Evolutionary conservation across 1,140 invertebrate genomes (phyloP).

Genomic region (Archivesica marissinica): DNA sequence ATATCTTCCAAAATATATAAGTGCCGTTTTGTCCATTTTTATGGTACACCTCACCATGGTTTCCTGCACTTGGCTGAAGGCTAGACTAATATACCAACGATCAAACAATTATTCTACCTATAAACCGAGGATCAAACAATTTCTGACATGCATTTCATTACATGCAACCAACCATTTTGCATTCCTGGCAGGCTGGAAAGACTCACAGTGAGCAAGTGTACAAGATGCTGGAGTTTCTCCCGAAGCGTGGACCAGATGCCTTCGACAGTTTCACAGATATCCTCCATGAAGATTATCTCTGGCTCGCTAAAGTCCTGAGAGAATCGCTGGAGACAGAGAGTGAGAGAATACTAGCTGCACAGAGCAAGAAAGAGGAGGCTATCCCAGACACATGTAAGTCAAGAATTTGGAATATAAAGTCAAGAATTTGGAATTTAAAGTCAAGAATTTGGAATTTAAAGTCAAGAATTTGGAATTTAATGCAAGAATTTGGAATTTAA

Average conservation of each 20-base stretch:
- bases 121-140: too few relatives aligned
- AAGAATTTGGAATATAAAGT: background rate
- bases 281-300: constrained; percentile 37
- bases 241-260: constrained; percentile 42
- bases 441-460: too few relatives aligned
- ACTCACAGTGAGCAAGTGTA: constrained; percentile 42
- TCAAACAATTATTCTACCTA: too few relatives aligned
- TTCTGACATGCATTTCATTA: too few relatives aligned
- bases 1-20: too few relatives aligned
- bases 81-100: too few relatives aligned
- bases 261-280: constrained; percentile 20
- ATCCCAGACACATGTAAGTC: background rate
- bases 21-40: too few relatives aligned
- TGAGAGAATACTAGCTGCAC: constrained; percentile 8
- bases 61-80: too few relatives aligned
- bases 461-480: too few relatives aligned
- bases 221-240: constrained; percentile 51
- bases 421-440: too few relatives aligned
- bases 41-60: too few relatives aligned
- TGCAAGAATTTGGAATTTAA: background rate
- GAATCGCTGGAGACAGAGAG: constrained; percentile 12
- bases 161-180: too few relatives aligned
- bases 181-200: constrained; percentile 19
- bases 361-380: background rate
- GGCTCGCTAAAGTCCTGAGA: constrained; percentile 25